These are phyloP conservation scores for Clitarchus hookeri DNA, from an alignment of 2,888 invertebrate genomes.

Conservation along the genomic window DNA sequence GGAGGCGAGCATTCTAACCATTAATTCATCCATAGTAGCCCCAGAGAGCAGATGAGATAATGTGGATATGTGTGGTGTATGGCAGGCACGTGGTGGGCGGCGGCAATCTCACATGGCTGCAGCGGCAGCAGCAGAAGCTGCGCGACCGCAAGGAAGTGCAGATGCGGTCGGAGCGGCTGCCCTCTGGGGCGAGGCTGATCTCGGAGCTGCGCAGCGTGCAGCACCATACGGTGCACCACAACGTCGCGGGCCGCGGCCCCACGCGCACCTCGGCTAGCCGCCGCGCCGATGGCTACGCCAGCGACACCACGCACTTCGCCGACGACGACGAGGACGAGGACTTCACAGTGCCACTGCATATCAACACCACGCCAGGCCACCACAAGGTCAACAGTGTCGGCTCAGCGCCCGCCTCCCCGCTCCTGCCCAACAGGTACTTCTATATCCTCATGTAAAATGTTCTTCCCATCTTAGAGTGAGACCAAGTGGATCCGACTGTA, in stretches of 20 bases:
- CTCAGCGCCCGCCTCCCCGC: constrained; percentile 57
- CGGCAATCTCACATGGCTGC: constrained; percentile 70
- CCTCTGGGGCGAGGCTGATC: constrained; percentile 68
- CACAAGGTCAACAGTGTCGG: constrained; percentile 47
- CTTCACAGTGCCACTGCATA: constrained; percentile 71
- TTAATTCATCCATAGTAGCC: too few relatives aligned
- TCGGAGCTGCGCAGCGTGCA: constrained; percentile 63
- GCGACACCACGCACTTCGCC: constrained; percentile 77
- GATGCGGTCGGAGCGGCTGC: constrained; percentile 71
- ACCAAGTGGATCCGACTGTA: too few relatives aligned
- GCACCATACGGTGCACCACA: constrained; percentile 52
- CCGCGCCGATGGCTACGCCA: constrained; percentile 74
- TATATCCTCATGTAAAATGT: neutral
- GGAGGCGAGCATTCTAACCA: too few relatives aligned
- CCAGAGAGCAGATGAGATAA: too few relatives aligned
- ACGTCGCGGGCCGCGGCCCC: constrained; percentile 33
- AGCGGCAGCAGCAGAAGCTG: constrained; percentile 80
- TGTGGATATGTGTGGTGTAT: neutral
- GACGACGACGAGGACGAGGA: constrained; percentile 74
- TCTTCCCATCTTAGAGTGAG: too few relatives aligned
- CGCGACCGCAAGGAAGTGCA: constrained; percentile 76
- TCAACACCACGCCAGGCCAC: constrained; percentile 56
- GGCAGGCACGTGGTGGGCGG: constrained; percentile 36
- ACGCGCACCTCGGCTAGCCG: constrained; percentile 56
- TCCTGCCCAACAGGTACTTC: constrained; percentile 53